phyloP scores from a whole-genome alignment of 2,888 invertebrate species.

The Morpho helenor region DNA sequence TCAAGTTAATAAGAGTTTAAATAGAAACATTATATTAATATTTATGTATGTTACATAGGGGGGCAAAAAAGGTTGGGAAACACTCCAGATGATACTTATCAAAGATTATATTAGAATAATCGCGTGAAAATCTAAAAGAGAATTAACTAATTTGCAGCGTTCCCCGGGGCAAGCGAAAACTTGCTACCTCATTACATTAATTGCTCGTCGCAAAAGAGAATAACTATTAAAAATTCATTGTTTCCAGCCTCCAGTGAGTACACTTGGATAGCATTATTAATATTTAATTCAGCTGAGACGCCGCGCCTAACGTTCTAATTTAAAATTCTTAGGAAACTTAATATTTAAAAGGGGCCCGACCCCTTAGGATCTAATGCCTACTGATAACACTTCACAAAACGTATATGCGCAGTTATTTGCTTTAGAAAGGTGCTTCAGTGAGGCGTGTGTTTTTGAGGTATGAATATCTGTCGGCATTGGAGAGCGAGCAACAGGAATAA shows the following conservation, averaged over 20 bases:
- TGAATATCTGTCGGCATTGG: conserved; percentile 46
- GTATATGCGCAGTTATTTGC: conserved; percentile 55
- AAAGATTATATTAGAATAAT: conserved; percentile 29
- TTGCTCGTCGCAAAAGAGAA: conserved; percentile 59
- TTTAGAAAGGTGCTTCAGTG: conserved; percentile 48
- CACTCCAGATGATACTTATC: no score
- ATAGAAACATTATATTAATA: no score
- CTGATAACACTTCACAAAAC: conserved; percentile 40
- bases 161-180: conserved; percentile 43
- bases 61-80: no score
- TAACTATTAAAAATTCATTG: conserved; percentile 73
- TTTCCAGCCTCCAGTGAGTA: conserved; percentile 54
- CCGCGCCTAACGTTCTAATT: conserved; percentile 68
- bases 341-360: conserved; percentile 64
- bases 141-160: conserved; percentile 45
- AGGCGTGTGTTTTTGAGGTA: conserved; percentile 23
- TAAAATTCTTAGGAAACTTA: conserved; percentile 75
- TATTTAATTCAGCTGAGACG: conserved; percentile 67
- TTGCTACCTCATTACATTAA: conserved; percentile 67
- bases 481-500: conserved; percentile 43
- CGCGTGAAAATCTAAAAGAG: conserved; percentile 38
- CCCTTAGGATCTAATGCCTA: conserved; percentile 48
- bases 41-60: no score
- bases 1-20: no score
- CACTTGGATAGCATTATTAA: conserved; percentile 65